Evolutionary conservation across 2,113 vertebrate genomes (phyloP).

Genomic region (Zosterops borbonicus): DNA sequence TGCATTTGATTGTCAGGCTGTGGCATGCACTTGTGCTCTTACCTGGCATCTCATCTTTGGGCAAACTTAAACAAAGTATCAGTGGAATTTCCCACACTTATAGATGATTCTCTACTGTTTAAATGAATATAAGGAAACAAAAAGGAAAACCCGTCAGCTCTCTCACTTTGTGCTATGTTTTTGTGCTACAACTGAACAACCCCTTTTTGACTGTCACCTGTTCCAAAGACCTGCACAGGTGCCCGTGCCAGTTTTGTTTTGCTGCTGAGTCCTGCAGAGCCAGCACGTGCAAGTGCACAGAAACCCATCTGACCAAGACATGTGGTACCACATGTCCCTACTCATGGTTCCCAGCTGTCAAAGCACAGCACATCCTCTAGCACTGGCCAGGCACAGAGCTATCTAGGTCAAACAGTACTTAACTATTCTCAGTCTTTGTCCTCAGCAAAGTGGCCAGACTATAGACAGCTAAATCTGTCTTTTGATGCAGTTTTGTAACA

Average conservation of each 20-base stretch:
- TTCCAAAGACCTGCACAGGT: background rate
- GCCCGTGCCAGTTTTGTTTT: background rate
- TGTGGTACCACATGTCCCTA: rapidly evolving
- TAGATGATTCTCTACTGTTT: background rate
- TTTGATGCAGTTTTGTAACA: background rate
- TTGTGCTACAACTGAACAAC: background rate
- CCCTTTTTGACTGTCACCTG: background rate
- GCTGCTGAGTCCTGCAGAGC: background rate
- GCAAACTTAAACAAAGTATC: background rate
- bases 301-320: background rate
- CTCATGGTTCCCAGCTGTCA: background rate
- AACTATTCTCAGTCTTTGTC: background rate
- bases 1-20: background rate
- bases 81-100: background rate
- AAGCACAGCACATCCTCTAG: background rate
- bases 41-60: background rate
- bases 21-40: background rate
- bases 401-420: background rate
- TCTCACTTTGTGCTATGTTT: background rate
- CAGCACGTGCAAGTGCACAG: background rate
- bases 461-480: background rate
- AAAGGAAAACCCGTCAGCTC: background rate
- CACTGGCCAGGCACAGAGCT: background rate
- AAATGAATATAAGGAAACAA: background rate
- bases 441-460: background rate